phyloP scores from a whole-genome alignment of 2,113 vertebrate genomes.

The Rhagologus leucostigma region DNA sequence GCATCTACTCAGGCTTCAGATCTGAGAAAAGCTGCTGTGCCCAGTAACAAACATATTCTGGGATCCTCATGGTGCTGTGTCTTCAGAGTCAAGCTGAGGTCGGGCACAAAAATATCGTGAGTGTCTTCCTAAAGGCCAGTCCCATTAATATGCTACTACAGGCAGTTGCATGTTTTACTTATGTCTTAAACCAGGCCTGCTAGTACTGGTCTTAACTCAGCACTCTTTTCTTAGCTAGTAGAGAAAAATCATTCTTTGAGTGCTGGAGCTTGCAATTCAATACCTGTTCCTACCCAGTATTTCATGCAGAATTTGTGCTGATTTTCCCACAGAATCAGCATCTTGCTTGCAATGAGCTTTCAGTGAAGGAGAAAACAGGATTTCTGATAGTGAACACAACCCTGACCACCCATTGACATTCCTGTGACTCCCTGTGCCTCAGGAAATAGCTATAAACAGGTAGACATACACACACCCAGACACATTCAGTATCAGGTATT shows the following conservation, averaged over 20 bases:
- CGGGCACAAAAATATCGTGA: rapidly evolving
- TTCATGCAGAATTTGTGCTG: background rate
- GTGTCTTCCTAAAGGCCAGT: background rate
- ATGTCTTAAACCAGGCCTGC: background rate
- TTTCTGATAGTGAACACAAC: background rate
- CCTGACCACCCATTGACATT: background rate
- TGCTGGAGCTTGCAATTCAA: background rate
- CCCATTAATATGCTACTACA: background rate
- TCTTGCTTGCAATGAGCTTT: background rate
- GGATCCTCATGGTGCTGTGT: background rate
- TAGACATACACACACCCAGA: background rate
- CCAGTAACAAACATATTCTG: background rate
- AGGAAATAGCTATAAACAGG: background rate
- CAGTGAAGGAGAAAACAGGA: background rate
- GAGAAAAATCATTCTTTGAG: background rate
- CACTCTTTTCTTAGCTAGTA: background rate
- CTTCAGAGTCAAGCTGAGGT: background rate
- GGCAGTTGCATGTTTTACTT: background rate
- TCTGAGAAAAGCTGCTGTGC: background rate
- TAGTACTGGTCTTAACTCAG: background rate
- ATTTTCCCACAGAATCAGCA: background rate
- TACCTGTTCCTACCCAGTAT: background rate
- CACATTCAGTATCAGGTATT: background rate
- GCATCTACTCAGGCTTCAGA: background rate
- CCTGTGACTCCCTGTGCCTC: background rate